Evolutionary conservation across 2,113 vertebrate genomes (phyloP).

Genomic region (Panthera tigris): DNA sequence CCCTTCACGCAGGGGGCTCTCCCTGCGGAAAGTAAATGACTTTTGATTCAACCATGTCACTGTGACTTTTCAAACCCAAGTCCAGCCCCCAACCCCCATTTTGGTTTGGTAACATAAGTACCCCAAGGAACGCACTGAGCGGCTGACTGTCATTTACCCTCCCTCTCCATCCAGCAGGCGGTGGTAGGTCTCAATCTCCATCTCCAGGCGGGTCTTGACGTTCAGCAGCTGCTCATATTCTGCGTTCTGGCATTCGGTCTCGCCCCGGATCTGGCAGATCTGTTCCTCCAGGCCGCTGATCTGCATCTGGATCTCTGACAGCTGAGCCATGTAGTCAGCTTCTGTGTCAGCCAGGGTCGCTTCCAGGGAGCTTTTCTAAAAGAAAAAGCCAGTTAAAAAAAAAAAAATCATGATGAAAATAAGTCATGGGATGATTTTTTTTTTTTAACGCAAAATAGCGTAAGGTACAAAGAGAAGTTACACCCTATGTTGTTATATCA

Average conservation of each 20-base stretch:
- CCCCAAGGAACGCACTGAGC: not conserved
- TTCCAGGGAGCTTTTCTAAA: slow-evolving; percentile 90
- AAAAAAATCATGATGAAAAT: not conserved
- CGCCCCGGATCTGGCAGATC: slow-evolving; percentile 81
- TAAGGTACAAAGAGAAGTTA: not conserved
- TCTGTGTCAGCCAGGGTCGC: slow-evolving; percentile 87
- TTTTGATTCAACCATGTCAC: not conserved
- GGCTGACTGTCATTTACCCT: not conserved
- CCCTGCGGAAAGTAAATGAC: not conserved
- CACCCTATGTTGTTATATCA: not conserved
- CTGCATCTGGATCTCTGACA: slow-evolving; percentile 83
- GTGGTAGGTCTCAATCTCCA: slow-evolving; percentile 84
- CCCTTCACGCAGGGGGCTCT: rapidly evolving
- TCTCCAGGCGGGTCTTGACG: slow-evolving; percentile 82
- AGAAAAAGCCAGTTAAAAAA: not conserved
- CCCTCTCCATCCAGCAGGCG: slow-evolving; percentile 78
- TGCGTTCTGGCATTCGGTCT: slow-evolving; percentile 84
- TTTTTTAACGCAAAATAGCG: not conserved
- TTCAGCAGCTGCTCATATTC: slow-evolving; percentile 87
- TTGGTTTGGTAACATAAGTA: not conserved
- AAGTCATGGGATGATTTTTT: not conserved
- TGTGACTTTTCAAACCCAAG: not conserved
- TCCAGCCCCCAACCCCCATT: not conserved
- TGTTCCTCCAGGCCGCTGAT: slow-evolving; percentile 87
- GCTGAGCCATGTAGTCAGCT: slow-evolving; percentile 80